Percentiles rank a stretch among this genome's conserved stretches.
phyloP scores from a whole-genome alignment of 2,888 invertebrate species.

The Dexiosoma caninum region DNA sequence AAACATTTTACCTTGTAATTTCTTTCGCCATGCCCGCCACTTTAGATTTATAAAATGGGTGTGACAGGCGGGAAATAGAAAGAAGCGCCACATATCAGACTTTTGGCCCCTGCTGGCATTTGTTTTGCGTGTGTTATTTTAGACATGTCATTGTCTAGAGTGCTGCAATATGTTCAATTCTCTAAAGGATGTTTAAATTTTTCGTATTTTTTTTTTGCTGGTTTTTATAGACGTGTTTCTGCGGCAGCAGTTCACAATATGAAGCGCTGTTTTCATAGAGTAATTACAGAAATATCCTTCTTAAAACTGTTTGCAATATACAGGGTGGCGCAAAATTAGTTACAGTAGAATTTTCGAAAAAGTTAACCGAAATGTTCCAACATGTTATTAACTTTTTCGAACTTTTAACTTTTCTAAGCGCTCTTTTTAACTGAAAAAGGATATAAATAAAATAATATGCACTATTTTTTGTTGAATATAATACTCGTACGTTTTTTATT shows the following conservation, averaged over 20 bases:
- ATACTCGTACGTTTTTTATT: too few relatives aligned
- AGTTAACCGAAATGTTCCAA: too few relatives aligned
- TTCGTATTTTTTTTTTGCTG: not conserved
- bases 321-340: too few relatives aligned
- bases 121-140: conserved; percentile 42
- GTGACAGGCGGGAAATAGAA: not conserved
- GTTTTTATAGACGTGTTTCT: conserved; percentile 11
- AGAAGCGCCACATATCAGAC: conserved; percentile 51
- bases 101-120: conserved; percentile 59
- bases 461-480: too few relatives aligned
- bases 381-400: too few relatives aligned
- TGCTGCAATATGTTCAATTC: conserved; percentile 54
- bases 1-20: not conserved
- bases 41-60: conserved; percentile 4
- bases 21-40: not conserved
- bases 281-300: too few relatives aligned
- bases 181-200: conserved; percentile 44
- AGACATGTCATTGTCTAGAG: conserved; percentile 45
- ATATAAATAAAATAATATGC: too few relatives aligned
- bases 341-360: too few relatives aligned
- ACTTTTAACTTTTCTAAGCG: too few relatives aligned
- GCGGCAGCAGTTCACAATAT: not conserved
- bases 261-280: too few relatives aligned
- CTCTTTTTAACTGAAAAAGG: too few relatives aligned
- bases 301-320: too few relatives aligned